phyloP scores from a whole-genome alignment of 2,113 vertebrate genomes.

The Pipa parva region DNA sequence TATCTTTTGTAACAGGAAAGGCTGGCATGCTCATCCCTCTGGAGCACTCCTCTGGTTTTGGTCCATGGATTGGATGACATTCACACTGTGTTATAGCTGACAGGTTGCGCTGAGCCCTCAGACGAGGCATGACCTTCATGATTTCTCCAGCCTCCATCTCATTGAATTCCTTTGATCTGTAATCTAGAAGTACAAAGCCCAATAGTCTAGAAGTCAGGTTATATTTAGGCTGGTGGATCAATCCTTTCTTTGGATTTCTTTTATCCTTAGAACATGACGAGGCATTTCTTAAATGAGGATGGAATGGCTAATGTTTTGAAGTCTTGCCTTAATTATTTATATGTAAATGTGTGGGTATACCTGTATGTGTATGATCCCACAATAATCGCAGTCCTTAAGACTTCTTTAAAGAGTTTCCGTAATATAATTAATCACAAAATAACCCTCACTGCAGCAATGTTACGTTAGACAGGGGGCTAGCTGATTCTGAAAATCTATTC shows the following conservation, averaged over 20 bases:
- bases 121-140: constrained; percentile 37
- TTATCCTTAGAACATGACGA: no score
- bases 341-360: no score
- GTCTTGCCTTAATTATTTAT: no score
- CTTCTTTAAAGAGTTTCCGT: no score
- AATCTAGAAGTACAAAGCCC: constrained; percentile 13
- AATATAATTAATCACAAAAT: no score
- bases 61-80: constrained; percentile 35
- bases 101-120: constrained; percentile 33
- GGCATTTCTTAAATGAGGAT: no score
- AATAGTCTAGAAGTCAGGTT: neutral
- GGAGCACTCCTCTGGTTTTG: constrained; percentile 40
- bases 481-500: no score
- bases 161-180: neutral
- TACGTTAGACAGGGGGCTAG: no score
- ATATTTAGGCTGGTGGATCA: neutral
- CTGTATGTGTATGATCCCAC: no score
- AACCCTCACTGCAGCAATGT: no score
- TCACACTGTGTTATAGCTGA: constrained; percentile 34
- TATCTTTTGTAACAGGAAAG: constrained; percentile 31
- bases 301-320: no score
- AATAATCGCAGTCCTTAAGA: no score
- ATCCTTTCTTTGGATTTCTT: neutral
- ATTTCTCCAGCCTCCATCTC: constrained; percentile 16
- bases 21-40: constrained; percentile 27